phyloP scores from a whole-genome alignment of 2,888 invertebrate species.

The Drosophila longiperda region DNA sequence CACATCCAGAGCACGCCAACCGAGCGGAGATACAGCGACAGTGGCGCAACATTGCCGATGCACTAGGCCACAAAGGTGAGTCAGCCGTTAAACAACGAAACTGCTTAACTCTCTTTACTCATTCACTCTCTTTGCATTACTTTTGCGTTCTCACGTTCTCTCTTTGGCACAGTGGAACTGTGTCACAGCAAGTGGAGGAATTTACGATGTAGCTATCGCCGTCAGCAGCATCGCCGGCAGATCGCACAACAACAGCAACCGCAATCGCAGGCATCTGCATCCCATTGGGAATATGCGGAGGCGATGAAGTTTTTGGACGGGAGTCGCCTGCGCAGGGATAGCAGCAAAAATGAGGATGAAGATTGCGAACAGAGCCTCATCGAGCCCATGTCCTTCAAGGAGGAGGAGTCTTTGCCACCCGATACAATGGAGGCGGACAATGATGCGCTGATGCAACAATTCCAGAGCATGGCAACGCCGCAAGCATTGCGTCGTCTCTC shows the following conservation, averaged over 20 bases:
- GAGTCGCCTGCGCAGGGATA: conserved; percentile 34
- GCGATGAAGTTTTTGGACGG: conserved; percentile 63
- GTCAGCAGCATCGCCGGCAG: conserved; percentile 48
- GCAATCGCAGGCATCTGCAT: conserved; percentile 32
- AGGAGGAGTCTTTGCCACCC: conserved; percentile 55
- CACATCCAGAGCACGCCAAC: conserved; percentile 70
- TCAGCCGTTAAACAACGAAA: conserved; percentile 21
- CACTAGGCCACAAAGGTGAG: conserved; percentile 69
- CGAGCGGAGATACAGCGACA: conserved; percentile 63
- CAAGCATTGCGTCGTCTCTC: conserved; percentile 78
- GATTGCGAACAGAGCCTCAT: conserved; percentile 24
- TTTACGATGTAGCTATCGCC: conserved; percentile 69
- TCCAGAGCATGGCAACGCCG: conserved; percentile 76
- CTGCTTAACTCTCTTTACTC: not conserved
- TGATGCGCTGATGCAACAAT: conserved; percentile 76
- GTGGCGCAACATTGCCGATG: conserved; percentile 70
- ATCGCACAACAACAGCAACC: conserved; percentile 21
- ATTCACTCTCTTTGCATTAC: not conserved
- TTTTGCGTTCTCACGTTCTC: not conserved
- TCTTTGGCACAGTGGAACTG: conserved; percentile 66
- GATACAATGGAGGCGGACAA: conserved; percentile 74
- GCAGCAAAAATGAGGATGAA: conserved; percentile 60
- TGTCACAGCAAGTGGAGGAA: conserved; percentile 83
- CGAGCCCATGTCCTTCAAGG: conserved; percentile 49
- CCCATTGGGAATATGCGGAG: conserved; percentile 54